A percentile compares a stretch with the other conserved stretches of the same genome.
These are phyloP conservation scores for Actinopyga echinites DNA, from an alignment of 53 echinoderm and acorn worm species.

Conservation along the genomic window DNA sequence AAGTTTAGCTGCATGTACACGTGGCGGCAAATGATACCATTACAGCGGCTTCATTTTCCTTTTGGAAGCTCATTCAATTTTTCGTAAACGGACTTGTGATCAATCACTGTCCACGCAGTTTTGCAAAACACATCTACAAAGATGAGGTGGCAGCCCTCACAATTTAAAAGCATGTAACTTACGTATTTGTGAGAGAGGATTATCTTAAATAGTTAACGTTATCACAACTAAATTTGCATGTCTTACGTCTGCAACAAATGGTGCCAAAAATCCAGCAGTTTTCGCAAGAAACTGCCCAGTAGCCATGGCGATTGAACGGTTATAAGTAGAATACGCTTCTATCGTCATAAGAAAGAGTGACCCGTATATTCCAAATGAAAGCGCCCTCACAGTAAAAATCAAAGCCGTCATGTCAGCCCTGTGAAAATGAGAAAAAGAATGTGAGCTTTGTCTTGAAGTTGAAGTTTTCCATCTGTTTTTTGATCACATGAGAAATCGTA, in stretches of 20 bases:
- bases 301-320: conserved; percentile 63
- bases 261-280: conserved; percentile 69
- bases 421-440: background rate
- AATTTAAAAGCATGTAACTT: background rate
- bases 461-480: no score
- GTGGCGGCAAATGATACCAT: no score
- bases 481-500: no score
- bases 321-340: conserved; percentile 80
- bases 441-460: no score
- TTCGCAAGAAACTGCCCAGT: conserved; percentile 83
- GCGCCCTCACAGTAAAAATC: conserved; percentile 62
- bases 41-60: no score
- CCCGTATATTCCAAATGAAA: conserved; percentile 78
- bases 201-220: background rate
- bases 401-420: conserved; percentile 69
- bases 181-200: background rate
- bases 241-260: conserved; percentile 74
- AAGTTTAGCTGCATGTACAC: no score
- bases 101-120: no score
- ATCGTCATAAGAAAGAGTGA: conserved; percentile 74
- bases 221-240: background rate
- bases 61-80: no score
- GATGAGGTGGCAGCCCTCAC: no score
- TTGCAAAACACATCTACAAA: no score
- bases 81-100: no score